Evolutionary conservation across 2,113 vertebrate genomes (phyloP), one percentile per base, ranked within the genome.

Genomic region (Dicrurus megarhynchus): DNA sequence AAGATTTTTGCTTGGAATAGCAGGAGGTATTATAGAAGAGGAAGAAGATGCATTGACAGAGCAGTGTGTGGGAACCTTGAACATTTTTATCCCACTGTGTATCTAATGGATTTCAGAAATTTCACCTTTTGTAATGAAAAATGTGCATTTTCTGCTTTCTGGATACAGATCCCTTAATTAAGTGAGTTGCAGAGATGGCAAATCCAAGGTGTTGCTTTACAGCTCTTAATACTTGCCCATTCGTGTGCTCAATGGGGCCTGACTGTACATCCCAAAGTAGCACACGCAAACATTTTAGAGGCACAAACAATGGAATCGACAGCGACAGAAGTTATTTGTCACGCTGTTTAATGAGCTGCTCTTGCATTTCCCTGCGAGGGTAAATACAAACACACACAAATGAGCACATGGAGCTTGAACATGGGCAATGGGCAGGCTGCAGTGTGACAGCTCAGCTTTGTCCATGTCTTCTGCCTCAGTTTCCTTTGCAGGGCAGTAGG

Each of bases 21-120:
- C 84, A 86, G 95, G 87, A 65, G 84, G 74, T 76, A 80, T 88
- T 95, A 84, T 32, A 90, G 89, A 89, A 87, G 63, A 92, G 50
- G 87, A 64, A 63, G 77, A 78, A 84, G 95, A 92, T 68, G 84
- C 88, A 94, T 92, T 95, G 96, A 95, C 84, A 89, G 30, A 96
- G 84, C 77, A 60, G 82, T 87, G 80, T 90, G 92, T 65, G 77
- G 47, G 93, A 80, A 81, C 46, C 77, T 93, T 91, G 89, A 89
- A 61, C 79, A 92, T 89, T 95, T 95, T 96, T 89, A 96, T 96
- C 93, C 93, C 70, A 91, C 91, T 95, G 96, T 89, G 90, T 94
- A 93, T 90, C 95, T 97, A 95, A 92, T 95, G 91, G 90, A 94
- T 97, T 95, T 97, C 60, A 88, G 91, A 94, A 95, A 90, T 92